Conservation (phyloP, 1,140 invertebrate species). For the Asobara japonica region DNA sequence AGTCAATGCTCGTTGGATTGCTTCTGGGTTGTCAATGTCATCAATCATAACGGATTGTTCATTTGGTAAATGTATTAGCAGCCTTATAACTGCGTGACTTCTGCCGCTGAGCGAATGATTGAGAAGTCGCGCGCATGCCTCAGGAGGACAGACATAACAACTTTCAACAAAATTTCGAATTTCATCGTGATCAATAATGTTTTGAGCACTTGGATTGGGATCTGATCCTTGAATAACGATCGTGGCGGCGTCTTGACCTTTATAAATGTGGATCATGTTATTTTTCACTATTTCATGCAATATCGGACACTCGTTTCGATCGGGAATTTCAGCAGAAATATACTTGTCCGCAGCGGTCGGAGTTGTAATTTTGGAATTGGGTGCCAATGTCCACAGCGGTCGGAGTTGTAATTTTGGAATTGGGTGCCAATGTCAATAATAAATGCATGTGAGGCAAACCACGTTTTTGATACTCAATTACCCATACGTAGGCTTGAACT, state of each 20-base stretch:
- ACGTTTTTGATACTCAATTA: neutral
- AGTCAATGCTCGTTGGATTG: neutral
- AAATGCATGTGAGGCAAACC: neutral
- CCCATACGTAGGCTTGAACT: neutral
- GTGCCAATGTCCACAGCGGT: neutral
- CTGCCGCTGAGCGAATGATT: neutral
- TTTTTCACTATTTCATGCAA: constrained; percentile 50
- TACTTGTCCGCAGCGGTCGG: neutral
- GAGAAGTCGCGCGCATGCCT: neutral
- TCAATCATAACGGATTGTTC: constrained; percentile 35
- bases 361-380: neutral
- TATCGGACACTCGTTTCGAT: constrained; percentile 53
- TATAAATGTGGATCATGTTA: constrained; percentile 55
- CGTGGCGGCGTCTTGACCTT: constrained; percentile 10
- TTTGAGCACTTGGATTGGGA: constrained; percentile 39
- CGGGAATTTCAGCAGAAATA: constrained; percentile 64
- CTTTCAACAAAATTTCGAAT: constrained; percentile 12
- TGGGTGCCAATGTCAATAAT: too few species aligned
- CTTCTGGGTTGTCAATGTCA: neutral
- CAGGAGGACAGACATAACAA: neutral
- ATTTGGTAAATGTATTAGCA: constrained; percentile 40
- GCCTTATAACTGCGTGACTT: neutral
- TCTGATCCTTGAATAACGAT: constrained; percentile 25
- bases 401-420: neutral
- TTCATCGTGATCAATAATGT: constrained; percentile 21